Evolutionary conservation across 2,888 invertebrate genomes (phyloP).

Genomic region (Platerodrilus igneus): DNA sequence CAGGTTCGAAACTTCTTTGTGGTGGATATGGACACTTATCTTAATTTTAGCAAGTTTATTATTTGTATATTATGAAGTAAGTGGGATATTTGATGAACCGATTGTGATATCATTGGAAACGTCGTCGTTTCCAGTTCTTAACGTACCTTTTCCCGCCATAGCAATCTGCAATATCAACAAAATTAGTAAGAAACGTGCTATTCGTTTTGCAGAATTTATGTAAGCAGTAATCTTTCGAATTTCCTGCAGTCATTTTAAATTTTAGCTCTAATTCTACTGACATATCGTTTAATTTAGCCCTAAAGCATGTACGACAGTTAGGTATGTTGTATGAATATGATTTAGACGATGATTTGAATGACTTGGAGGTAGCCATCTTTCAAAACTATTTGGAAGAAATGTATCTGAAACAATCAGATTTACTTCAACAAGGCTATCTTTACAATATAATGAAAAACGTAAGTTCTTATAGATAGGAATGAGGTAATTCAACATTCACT

Average conservation of each 20-base stretch:
- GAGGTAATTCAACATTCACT: background rate
- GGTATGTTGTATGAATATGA: constrained; percentile 4
- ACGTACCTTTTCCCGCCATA: constrained; percentile 13
- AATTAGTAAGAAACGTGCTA: constrained; percentile 10
- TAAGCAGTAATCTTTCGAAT: constrained; percentile 1
- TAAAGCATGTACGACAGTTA: background rate
- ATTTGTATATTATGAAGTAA: background rate
- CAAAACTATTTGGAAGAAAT: constrained; percentile 7
- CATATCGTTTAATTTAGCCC: background rate
- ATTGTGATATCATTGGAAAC: constrained; percentile 9
- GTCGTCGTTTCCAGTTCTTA: constrained; percentile 3
- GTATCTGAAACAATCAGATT: background rate
- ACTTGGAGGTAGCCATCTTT: background rate
- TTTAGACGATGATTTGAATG: background rate
- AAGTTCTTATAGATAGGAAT: background rate
- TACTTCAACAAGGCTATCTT: background rate
- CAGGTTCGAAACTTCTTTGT: background rate
- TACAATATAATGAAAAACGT: constrained; percentile 9
- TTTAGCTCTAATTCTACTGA: background rate
- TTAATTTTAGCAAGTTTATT: background rate
- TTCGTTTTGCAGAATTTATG: constrained; percentile 2
- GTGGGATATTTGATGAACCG: constrained; percentile 2
- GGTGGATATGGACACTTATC: constrained; percentile 2
- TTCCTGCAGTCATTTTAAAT: background rate
- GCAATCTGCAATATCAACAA: constrained; percentile 17